Percentiles rank a stretch among this genome's conserved stretches.
Conservation (phyloP, 2,888 invertebrate genomes). For the Eurois occulta region DNA sequence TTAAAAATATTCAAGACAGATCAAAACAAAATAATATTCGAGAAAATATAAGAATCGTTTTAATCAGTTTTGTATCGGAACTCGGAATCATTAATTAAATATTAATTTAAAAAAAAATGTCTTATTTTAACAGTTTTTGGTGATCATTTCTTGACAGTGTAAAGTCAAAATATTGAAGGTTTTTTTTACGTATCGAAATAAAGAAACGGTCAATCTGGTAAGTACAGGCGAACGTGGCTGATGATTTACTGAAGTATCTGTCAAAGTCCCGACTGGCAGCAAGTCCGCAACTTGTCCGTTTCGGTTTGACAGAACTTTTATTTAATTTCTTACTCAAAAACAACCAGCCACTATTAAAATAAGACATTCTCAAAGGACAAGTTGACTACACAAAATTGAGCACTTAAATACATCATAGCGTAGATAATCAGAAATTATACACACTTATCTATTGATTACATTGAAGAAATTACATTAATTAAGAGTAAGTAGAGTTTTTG, state of each 20-base stretch:
- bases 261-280: neutral
- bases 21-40: neutral
- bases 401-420: conserved; percentile 58
- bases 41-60: neutral
- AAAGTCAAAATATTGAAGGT: neutral
- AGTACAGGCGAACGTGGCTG: neutral
- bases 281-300: neutral
- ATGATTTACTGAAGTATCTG: neutral
- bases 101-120: neutral
- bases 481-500: conserved; percentile 18
- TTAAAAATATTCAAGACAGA: neutral
- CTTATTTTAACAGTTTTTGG: conserved; percentile 32
- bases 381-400: conserved; percentile 72
- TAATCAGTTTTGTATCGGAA: conserved; percentile 1
- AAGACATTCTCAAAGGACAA: conserved; percentile 33
- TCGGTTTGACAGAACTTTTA: neutral
- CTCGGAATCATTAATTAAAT: neutral
- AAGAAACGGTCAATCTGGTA: neutral
- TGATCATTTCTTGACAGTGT: neutral
- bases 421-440: conserved; percentile 49
- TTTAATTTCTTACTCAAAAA: neutral
- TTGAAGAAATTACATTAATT: conserved; percentile 41
- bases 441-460: conserved; percentile 53
- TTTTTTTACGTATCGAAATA: neutral
- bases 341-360: conserved; percentile 25